Evolutionary conservation across 2,888 invertebrate species (phyloP).

Genomic region (Sinodicranocentrus sp.): DNA sequence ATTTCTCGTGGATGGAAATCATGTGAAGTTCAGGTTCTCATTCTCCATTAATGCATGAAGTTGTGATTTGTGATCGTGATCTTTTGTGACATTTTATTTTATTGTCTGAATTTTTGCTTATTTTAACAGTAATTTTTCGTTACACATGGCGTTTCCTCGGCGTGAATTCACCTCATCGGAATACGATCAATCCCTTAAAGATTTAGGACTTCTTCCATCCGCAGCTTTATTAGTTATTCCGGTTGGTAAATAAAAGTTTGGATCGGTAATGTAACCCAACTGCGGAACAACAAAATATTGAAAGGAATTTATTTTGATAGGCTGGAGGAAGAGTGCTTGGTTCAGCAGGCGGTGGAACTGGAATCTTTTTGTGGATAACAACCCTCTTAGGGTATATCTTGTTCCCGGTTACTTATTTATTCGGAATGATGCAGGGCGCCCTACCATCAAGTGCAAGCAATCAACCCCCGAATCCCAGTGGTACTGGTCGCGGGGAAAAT

Average conservation of each 20-base stretch:
- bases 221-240: constrained; percentile 88
- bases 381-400: constrained; percentile 70
- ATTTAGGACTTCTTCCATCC: constrained; percentile 86
- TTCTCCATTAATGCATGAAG: too few species aligned
- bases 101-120: constrained; percentile 25
- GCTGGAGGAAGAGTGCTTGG: constrained; percentile 19
- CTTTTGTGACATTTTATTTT: too few species aligned
- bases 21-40: constrained; percentile 73
- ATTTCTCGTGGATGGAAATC: constrained; percentile 77
- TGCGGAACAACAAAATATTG: too few species aligned
- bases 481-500: constrained; percentile 5
- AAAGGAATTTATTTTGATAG: neutral
- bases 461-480: constrained; percentile 11
- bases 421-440: constrained; percentile 69
- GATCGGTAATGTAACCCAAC: too few species aligned
- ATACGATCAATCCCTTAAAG: constrained; percentile 81
- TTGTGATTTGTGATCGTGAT: too few species aligned
- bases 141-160: constrained; percentile 89
- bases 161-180: constrained; percentile 83
- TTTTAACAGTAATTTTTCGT: constrained; percentile 81
- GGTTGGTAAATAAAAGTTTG: constrained; percentile 50
- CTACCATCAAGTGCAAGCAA: constrained; percentile 54
- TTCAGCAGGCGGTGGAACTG: constrained; percentile 77
- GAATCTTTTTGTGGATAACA: constrained; percentile 75
- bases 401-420: constrained; percentile 70